Percentiles rank a stretch among this genome's conserved stretches.
Conservation (phyloP, 2,888 invertebrate genomes). For the Drosophila lutescens region DNA sequence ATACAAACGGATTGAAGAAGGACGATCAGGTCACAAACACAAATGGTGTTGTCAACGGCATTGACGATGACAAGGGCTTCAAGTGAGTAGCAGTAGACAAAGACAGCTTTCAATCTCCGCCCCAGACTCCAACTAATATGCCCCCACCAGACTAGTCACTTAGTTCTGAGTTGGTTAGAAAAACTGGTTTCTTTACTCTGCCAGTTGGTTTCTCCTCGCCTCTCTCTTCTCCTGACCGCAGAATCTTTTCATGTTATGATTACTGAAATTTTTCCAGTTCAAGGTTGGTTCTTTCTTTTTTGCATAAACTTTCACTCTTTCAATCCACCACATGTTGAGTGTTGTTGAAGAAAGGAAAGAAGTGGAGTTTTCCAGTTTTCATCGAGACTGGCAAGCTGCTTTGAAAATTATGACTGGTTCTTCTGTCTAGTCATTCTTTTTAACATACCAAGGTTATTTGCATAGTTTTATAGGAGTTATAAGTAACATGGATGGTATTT, state of each 20-base stretch:
- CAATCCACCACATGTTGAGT: background rate
- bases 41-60: slow-evolving; percentile 88
- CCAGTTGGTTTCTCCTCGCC: slow-evolving; percentile 3
- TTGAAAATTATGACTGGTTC: slow-evolving; percentile 1
- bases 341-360: slow-evolving; percentile 8
- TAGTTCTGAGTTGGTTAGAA: slow-evolving; percentile 12
- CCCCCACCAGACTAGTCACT: background rate
- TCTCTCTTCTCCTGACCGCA: slow-evolving; percentile 24
- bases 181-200: slow-evolving; percentile 28
- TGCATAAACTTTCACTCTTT: slow-evolving; percentile 35
- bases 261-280: slow-evolving; percentile 44
- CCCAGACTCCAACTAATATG: slow-evolving; percentile 11
- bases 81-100: slow-evolving; percentile 88
- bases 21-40: slow-evolving; percentile 86
- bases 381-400: slow-evolving; percentile 32
- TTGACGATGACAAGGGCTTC: slow-evolving; percentile 95
- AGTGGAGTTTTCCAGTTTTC: slow-evolving; percentile 29
- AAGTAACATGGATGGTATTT: background rate
- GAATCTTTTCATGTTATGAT: slow-evolving; percentile 38
- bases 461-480: background rate
- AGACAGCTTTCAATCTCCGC: slow-evolving; percentile 33
- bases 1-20: slow-evolving; percentile 85
- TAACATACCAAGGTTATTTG: slow-evolving; percentile 1
- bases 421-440: slow-evolving; percentile 16
- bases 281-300: slow-evolving; percentile 42